A percentile compares a stretch with the other conserved stretches of the same genome.
phyloP scores from a whole-genome alignment of 2,113 vertebrate species.

The Bothrops jararaca region DNA sequence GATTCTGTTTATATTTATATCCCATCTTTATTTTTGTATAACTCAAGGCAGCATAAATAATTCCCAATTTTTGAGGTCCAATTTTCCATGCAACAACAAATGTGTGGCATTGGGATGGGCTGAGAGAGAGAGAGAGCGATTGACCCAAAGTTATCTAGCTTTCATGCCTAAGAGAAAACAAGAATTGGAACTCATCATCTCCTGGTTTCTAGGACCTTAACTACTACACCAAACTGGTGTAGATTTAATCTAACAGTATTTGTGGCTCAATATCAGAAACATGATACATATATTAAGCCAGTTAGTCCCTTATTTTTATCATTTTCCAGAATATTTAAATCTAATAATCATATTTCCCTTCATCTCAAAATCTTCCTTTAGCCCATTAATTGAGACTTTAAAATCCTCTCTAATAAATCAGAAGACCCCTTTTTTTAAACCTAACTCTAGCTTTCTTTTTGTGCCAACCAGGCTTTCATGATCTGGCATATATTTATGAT shows the following conservation, averaged over 20 bases:
- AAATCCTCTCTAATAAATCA: too few species aligned
- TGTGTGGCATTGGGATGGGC: background rate
- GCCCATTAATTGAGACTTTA: too few species aligned
- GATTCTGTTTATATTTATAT: background rate
- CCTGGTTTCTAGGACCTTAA: background rate
- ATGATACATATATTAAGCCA: too few species aligned
- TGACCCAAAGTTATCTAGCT: background rate
- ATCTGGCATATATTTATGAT: too few species aligned
- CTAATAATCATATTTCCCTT: too few species aligned
- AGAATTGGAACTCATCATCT: background rate
- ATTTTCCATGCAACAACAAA: background rate
- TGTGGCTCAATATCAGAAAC: too few species aligned
- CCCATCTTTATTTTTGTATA: background rate
- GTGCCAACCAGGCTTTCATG: background rate
- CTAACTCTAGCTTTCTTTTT: too few species aligned
- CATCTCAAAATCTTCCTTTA: too few species aligned
- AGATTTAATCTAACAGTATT: background rate
- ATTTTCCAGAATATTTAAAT: too few species aligned
- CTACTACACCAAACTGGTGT: background rate
- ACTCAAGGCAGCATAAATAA: background rate
- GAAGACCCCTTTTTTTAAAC: too few species aligned
- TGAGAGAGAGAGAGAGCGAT: background rate
- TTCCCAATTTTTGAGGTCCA: background rate
- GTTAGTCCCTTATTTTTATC: too few species aligned
- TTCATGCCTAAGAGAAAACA: background rate